Evolutionary conservation across 2,113 vertebrate species (phyloP), one percentile per base, ranked within the genome.

Genomic region (Etheostoma spectabile): DNA sequence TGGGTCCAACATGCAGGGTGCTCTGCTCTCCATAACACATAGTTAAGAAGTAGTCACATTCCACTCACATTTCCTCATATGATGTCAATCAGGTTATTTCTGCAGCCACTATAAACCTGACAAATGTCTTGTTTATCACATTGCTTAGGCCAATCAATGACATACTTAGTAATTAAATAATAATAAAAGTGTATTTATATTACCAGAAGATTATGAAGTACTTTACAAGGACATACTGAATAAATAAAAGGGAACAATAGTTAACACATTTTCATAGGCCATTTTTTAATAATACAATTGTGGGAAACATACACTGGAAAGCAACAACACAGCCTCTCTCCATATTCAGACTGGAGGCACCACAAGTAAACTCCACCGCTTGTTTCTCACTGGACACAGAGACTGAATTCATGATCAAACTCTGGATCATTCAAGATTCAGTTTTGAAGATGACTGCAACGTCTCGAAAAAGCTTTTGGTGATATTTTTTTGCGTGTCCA

Each of bases 331-430:
- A 70, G 30, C n/a, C 30, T 46, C 48, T 82, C 62, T 72, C 51
- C 42, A 56, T 51, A 19, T 63, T 79, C 63, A 64, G 45, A 80
- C 64, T 14, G 51, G 55, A 75, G 68, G 52, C 52, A 59, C 51
- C 76, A 30, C 80, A 82, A 45, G 18, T 69, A 56, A 81, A 84
- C 42, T 45, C 45, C 72, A 77, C 64, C 30, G 75, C 56, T 81
- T 76, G 82, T 67, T 83, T 86, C 85, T 74, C 71, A 65, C 30
- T 76, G 74, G 79, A 77, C 80, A 84, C 76, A 86, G 8, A 89
- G 55, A 83, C 83, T 81, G 72, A 87, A 77, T 63, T 87, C 57
- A 84, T 76, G 74, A 78, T 62, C 63, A 67, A 84, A 86, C 70
- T 72, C 46, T 67, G 72, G 49, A 83, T 68, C 60, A 65, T 61